Percentiles rank a stretch among this genome's conserved stretches.
Conservation (phyloP, 2,888 invertebrate genomes). For the Polyploca ridens region DNA sequence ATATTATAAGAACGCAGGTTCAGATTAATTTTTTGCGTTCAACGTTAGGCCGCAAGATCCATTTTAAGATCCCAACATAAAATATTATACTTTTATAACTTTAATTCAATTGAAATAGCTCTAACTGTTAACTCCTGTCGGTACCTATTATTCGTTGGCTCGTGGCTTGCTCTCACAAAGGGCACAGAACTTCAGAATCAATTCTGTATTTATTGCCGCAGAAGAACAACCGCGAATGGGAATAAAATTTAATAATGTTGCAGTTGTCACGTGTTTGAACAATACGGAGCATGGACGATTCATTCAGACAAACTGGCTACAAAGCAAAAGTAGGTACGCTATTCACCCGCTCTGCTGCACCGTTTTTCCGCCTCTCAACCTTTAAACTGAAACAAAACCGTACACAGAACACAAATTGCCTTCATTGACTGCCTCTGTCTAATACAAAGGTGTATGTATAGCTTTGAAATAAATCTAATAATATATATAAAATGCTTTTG, state of each 20-base stretch:
- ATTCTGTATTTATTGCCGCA: constrained; percentile 16
- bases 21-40: no score
- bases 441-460: not conserved
- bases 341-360: constrained; percentile 66
- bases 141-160: no score
- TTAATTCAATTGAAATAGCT: no score
- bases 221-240: constrained; percentile 33
- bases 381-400: constrained; percentile 75
- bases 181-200: not conserved
- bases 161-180: not conserved
- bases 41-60: no score
- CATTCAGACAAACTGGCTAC: constrained; percentile 67
- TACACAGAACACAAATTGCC: constrained; percentile 52
- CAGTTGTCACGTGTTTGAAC: constrained; percentile 43
- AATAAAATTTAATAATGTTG: constrained; percentile 47
- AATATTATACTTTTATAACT: no score
- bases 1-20: no score
- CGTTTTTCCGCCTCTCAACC: constrained; percentile 69
- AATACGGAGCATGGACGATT: constrained; percentile 40
- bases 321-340: constrained; percentile 62
- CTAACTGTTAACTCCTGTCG: no score
- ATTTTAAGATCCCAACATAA: no score
- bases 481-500: no score
- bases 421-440: constrained; percentile 20
- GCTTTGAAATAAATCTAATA: no score